Base-by-base conservation (phyloP, 2,113 vertebrate genomes). In the Etia nguti region DNA sequence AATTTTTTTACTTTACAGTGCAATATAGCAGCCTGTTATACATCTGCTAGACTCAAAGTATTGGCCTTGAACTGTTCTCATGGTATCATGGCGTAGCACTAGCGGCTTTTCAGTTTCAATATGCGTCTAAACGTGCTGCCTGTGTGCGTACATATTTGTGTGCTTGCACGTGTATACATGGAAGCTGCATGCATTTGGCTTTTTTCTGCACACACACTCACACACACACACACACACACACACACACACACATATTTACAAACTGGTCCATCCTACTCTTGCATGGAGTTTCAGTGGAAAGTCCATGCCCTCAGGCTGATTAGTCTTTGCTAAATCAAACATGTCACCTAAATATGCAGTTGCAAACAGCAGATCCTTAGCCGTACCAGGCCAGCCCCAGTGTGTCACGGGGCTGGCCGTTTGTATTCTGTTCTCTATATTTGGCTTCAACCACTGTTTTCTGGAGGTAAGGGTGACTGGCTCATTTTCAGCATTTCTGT, bases 251-350 rank as follows among this genome's bases (percentile, higher is more conserved):
- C 41, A 75, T 56, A 31, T 86, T 77, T 79, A 60, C 46, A 70
- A 60, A 88, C 36, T 80, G n/a, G 15, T 46, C 54, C 41, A 46
- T 79, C 65, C 85, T 81, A 50, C 80, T 34, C n/a, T n/a, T 82
- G 36, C 73, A 70, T 56, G 8, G 46, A 57, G 84, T 81, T 87
- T 60, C 59, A 82, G 82, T 81, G 54, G 41, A 82, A 86, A 90
- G 86, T 90, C 70, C 10, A 15, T 85, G 81, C 60, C 88, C 81
- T 83, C 70, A 80, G 85, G 91, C 85, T 79, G 81, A 83, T 86
- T 93, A 82, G 89, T 90, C 91, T 92, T 88, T 82, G 81, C 43
- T 92, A 88, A 91, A 90, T 93, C 85, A 93, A 91, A 93, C 56
- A 34, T 89, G 89, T 88, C 92, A 93, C 80, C 88, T 80, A 93